Conservation (phyloP, 53 echinoderm and acorn worm species). For the Paracentrotus lividus region DNA sequence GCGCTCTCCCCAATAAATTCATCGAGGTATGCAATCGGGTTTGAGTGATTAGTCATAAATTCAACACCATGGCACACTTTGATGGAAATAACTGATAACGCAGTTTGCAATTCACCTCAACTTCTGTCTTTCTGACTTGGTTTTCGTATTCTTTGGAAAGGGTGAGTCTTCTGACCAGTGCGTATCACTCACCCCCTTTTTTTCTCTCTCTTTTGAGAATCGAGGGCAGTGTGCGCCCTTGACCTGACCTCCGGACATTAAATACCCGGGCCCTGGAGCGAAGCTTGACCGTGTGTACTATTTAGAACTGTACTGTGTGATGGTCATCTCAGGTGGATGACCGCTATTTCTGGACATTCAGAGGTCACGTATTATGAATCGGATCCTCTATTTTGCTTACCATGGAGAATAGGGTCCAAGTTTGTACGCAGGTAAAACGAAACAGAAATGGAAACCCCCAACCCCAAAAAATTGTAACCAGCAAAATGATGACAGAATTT, state of each 20-base stretch:
- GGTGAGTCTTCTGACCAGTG: no score
- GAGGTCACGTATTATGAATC: not conserved
- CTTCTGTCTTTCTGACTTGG: not conserved
- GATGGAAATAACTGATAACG: not conserved
- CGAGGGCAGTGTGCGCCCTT: slow-evolving; percentile 42
- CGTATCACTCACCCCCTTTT: slow-evolving; percentile 29
- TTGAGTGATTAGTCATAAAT: not conserved
- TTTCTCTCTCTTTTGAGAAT: not conserved
- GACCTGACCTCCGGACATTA: slow-evolving; percentile 54
- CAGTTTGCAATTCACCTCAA: not conserved
- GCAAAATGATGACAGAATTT: no score
- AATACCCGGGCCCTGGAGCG: slow-evolving; percentile 55
- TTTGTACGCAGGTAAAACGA: no score
- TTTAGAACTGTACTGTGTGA: slow-evolving; percentile 28
- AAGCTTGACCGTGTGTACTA: slow-evolving; percentile 62
- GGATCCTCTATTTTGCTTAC: not conserved
- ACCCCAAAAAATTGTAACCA: no score
- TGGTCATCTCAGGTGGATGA: slow-evolving; percentile 48
- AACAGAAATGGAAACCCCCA: no score
- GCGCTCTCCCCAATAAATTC: not conserved
- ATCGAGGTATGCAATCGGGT: not conserved
- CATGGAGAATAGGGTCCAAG: no score
- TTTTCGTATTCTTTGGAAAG: no score
- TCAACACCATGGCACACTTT: not conserved
- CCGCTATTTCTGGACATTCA: not conserved